Percentiles rank a stretch among this genome's conserved stretches.
Evolutionary conservation across 1,140 invertebrate species (phyloP).

Genomic region (Maniola jurtina): DNA sequence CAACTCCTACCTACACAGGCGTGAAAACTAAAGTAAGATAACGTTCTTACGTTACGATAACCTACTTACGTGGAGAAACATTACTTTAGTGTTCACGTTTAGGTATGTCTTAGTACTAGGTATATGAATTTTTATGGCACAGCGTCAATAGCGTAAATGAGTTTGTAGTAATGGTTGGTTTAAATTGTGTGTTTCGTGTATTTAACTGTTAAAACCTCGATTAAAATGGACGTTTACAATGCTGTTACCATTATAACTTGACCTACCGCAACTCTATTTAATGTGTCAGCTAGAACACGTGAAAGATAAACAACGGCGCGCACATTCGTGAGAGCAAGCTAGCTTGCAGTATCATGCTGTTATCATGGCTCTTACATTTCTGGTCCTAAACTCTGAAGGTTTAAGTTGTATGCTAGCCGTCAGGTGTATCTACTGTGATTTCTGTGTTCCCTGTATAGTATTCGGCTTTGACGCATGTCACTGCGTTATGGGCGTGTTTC

Average conservation of each 20-base stretch:
- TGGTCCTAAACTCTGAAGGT: conserved; percentile 17
- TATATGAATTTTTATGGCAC: too few relatives aligned
- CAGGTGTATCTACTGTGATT: conserved; percentile 40
- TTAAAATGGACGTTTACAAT: background rate
- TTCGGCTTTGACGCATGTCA: conserved; percentile 71
- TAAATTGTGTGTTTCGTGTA: background rate
- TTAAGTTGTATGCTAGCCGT: conserved; percentile 2
- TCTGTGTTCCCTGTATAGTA: conserved; percentile 58
- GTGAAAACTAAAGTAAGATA: too few relatives aligned
- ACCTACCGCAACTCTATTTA: conserved; percentile 23
- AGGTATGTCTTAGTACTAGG: too few relatives aligned
- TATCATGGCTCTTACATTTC: conserved; percentile 16
- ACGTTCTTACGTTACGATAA: too few relatives aligned
- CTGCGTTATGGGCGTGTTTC: conserved; percentile 63
- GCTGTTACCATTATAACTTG: conserved; percentile 23
- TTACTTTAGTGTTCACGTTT: too few relatives aligned
- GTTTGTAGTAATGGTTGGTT: too few relatives aligned
- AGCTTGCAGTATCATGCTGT: conserved; percentile 12
- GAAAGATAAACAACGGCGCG: conserved; percentile 15
- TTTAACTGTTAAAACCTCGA: conserved; percentile 7
- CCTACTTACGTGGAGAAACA: too few relatives aligned
- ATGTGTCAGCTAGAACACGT: conserved; percentile 5
- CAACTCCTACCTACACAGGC: too few relatives aligned
- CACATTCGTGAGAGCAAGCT: conserved; percentile 25
- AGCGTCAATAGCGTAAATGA: too few relatives aligned